Evolutionary conservation across 2,113 vertebrate genomes (phyloP).

Genomic region (Bubo blakistoni): DNA sequence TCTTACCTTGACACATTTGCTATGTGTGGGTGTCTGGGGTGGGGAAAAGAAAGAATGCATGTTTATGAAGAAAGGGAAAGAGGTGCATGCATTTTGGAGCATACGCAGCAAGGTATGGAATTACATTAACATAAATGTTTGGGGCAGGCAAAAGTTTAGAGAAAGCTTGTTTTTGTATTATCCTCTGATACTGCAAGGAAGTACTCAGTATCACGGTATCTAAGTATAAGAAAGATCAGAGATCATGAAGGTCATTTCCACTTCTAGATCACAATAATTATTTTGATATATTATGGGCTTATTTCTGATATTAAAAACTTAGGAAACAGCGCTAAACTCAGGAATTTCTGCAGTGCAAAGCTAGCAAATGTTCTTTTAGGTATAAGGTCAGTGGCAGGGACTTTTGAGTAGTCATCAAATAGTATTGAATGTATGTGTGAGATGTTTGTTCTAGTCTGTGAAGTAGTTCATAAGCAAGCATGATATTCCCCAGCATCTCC

Average conservation of each 20-base stretch:
- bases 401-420: not conserved
- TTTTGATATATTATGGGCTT: not conserved
- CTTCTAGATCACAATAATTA: not conserved
- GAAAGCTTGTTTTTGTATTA: not conserved
- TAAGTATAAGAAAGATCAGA: not conserved
- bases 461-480: not conserved
- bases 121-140: not conserved
- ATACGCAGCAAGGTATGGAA: not conserved
- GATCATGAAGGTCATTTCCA: not conserved
- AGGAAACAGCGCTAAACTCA: not conserved
- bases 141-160: not conserved
- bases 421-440: accelerated
- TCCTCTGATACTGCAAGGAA: not conserved
- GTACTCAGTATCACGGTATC: not conserved
- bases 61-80: not conserved
- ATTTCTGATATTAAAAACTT: not conserved
- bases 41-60: not conserved
- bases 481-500: not conserved
- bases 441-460: not conserved
- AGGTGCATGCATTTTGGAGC: not conserved
- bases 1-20: not conserved
- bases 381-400: not conserved
- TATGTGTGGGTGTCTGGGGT: not conserved
- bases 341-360: not conserved
- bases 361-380: not conserved